phyloP scores from a whole-genome alignment of 2,113 vertebrate genomes.

The Myrmecobius fasciatus region DNA sequence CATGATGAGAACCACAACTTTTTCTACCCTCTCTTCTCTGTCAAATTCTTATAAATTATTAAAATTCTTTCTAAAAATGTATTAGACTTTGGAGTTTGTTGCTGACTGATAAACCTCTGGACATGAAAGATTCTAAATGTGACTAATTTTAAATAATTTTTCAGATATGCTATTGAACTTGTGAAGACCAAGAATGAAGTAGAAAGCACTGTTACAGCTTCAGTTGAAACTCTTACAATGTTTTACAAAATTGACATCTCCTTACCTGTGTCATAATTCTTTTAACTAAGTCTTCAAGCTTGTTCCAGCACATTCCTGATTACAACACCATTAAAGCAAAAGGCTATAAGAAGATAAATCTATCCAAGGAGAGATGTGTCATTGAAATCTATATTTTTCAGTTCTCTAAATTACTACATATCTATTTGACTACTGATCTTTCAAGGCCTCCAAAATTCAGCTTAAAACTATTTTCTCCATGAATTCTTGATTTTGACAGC shows the following conservation, averaged over 20 bases:
- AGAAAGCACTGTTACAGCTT: neutral
- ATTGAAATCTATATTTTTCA: neutral
- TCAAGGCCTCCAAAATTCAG: neutral
- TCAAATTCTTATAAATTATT: neutral
- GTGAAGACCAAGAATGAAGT: neutral
- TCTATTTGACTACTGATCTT: neutral
- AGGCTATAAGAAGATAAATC: neutral
- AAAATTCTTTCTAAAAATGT: neutral
- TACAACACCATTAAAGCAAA: neutral
- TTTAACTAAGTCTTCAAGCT: neutral
- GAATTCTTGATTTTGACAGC: too few species aligned
- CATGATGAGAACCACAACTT: neutral
- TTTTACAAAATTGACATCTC: neutral
- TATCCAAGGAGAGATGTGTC: neutral
- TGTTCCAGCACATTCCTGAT: neutral
- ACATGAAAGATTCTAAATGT: neutral
- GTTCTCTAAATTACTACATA: neutral
- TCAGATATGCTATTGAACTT: neutral
- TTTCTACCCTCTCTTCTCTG: neutral
- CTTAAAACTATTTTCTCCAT: neutral
- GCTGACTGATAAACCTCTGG: neutral
- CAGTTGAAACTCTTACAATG: neutral
- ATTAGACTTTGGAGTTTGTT: neutral
- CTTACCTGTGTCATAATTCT: neutral
- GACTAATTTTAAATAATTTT: neutral